A percentile compares a stretch with the other conserved stretches of the same genome.
These are phyloP conservation scores for Masticophis lateralis DNA, from an alignment of 2,797 vertebrate genomes.

Conservation along the genomic window DNA sequence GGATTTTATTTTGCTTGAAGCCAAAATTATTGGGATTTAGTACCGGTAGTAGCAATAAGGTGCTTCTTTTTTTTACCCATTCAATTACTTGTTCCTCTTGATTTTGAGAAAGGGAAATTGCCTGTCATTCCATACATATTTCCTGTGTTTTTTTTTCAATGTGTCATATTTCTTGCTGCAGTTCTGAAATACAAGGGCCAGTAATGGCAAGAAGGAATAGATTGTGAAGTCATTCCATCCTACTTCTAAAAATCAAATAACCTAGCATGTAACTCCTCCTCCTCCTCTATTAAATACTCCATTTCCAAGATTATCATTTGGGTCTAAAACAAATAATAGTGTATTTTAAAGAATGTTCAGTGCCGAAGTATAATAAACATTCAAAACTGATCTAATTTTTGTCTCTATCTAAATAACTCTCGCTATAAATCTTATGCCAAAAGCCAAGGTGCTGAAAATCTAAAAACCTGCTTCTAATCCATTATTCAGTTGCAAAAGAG, in stretches of 20 bases:
- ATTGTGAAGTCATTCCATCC: not conserved
- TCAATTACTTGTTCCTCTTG: not conserved
- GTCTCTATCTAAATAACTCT: not conserved
- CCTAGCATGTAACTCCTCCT: not conserved
- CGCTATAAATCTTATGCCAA: not conserved
- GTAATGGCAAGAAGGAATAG: not conserved
- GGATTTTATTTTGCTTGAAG: not conserved
- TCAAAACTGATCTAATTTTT: not conserved
- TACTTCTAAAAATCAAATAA: not conserved
- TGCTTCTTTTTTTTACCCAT: not conserved
- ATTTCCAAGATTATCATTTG: not conserved
- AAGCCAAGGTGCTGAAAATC: conserved; percentile 11
- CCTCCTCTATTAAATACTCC: not conserved
- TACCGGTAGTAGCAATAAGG: not conserved
- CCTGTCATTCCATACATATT: not conserved
- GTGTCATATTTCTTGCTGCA: not conserved
- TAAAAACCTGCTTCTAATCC: not conserved
- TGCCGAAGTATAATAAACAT: not conserved
- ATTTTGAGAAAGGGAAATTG: not conserved
- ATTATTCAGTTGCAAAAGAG: not conserved
- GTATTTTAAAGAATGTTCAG: not conserved
- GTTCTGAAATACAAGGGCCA: not conserved
- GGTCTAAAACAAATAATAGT: not conserved
- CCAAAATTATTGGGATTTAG: not conserved
- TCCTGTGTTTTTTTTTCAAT: not conserved